phyloP scores from a whole-genome alignment of 1,140 invertebrate genomes.

The Branchinecta lindahli region DNA sequence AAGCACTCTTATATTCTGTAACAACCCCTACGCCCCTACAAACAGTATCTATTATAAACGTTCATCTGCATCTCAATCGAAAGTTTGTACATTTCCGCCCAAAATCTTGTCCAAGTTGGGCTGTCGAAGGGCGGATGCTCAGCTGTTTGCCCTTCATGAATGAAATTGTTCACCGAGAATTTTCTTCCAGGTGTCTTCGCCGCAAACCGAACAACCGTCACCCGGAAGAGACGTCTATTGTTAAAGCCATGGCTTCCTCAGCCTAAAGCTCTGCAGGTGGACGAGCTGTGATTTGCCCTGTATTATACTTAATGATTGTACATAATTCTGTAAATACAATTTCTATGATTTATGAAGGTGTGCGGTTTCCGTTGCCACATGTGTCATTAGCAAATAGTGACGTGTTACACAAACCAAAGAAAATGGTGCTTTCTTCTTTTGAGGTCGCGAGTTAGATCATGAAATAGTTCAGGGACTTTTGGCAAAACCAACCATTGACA shows the following conservation, averaged over 20 bases:
- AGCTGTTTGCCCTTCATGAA: conserved; percentile 1
- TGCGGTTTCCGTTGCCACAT: too few species aligned
- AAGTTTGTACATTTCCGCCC: not conserved
- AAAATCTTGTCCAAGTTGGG: not conserved
- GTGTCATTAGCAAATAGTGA: too few species aligned
- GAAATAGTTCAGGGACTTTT: too few species aligned
- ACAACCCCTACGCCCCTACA: not conserved
- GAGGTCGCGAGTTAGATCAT: too few species aligned
- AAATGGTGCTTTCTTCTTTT: too few species aligned
- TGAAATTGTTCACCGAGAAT: not conserved
- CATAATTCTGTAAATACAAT: too few species aligned
- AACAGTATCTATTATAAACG: not conserved
- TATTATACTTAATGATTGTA: too few species aligned
- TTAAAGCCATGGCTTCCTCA: not conserved
- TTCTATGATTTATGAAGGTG: too few species aligned
- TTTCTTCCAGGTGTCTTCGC: conserved; percentile 3
- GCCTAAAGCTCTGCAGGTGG: too few species aligned
- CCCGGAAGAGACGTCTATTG: not conserved
- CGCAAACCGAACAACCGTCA: not conserved
- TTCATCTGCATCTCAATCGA: not conserved
- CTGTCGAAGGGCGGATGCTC: not conserved
- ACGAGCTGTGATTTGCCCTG: too few species aligned
- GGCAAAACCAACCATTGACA: too few species aligned
- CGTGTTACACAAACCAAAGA: too few species aligned
- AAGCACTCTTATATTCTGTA: not conserved